Conservation (phyloP, 1,140 invertebrate species). For the Caenorhabditis inopinata region DNA sequence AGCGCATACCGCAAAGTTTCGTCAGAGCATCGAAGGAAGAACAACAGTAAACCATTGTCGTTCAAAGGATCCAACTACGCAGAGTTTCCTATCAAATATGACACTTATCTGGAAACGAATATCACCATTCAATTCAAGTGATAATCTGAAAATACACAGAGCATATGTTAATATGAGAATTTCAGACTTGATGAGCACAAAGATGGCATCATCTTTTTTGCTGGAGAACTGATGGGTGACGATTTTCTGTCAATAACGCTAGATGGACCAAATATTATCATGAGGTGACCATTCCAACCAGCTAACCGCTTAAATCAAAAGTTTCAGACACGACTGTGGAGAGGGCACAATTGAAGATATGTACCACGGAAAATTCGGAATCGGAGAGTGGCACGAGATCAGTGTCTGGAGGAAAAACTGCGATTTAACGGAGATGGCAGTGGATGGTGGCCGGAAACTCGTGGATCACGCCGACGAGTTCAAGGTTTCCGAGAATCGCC, state of each 20-base stretch:
- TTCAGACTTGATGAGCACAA: constrained; percentile 32
- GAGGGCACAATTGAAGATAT: constrained; percentile 37
- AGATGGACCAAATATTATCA: constrained; percentile 34
- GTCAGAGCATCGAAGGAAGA: not conserved
- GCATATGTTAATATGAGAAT: not conserved
- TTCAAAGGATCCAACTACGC: constrained; percentile 26
- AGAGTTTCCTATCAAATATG: constrained; percentile 24
- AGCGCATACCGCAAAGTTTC: not conserved
- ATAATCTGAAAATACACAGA: not conserved
- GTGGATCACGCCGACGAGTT: constrained; percentile 10
- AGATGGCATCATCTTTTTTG: constrained; percentile 38
- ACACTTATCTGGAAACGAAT: constrained; percentile 35
- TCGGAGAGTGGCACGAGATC: constrained; percentile 36
- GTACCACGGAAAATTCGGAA: constrained; percentile 24
- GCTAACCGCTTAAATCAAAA: no score
- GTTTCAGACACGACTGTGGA: constrained; percentile 31
- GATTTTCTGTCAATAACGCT: constrained; percentile 35
- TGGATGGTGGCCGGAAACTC: not conserved
- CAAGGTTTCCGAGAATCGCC: not conserved
- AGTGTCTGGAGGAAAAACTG: constrained; percentile 4
- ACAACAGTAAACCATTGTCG: not conserved
- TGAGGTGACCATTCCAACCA: no score
- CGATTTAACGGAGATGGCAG: not conserved
- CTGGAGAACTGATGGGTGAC: constrained; percentile 27
- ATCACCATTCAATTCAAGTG: constrained; percentile 38